A percentile compares a stretch with the other conserved stretches of the same genome.
Evolutionary conservation across 2,113 vertebrate genomes (phyloP).

Genomic region (Psittacus erithacus): DNA sequence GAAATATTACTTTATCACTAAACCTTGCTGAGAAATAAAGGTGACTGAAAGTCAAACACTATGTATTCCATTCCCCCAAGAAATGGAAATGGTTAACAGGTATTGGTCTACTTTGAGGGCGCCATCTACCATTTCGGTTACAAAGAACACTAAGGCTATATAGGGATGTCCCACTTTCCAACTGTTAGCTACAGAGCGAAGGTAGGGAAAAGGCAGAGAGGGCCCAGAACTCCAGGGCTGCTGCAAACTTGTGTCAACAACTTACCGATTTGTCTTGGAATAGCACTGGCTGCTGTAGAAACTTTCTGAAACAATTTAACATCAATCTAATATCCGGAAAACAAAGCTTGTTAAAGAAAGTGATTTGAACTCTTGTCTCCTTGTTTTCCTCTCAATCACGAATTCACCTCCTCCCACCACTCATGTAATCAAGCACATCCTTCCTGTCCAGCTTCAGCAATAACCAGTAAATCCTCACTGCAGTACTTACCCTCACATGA

Average conservation of each 20-base stretch:
- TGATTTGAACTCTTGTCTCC: neutral
- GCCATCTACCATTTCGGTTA: neutral
- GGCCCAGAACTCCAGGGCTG: neutral
- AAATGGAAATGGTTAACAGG: neutral
- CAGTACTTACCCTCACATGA: neutral
- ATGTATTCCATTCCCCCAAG: neutral
- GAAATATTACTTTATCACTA: neutral
- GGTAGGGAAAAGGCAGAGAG: neutral
- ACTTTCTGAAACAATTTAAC: slow-evolving; percentile 40
- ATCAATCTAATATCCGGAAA: neutral
- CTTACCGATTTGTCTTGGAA: neutral
- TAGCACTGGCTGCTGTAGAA: neutral
- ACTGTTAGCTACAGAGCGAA: neutral
- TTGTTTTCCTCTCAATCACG: neutral
- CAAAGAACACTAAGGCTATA: neutral
- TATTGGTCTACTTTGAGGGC: neutral
- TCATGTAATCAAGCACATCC: neutral
- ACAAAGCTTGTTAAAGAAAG: neutral
- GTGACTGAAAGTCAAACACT: neutral
- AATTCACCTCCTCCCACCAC: neutral
- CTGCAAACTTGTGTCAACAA: neutral
- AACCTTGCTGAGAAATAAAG: neutral
- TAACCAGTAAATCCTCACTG: neutral
- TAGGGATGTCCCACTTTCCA: neutral
- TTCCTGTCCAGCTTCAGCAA: neutral